Evolutionary conservation across 2,888 invertebrate species (phyloP).

Genomic region (Rambutsinella grinnellia): DNA sequence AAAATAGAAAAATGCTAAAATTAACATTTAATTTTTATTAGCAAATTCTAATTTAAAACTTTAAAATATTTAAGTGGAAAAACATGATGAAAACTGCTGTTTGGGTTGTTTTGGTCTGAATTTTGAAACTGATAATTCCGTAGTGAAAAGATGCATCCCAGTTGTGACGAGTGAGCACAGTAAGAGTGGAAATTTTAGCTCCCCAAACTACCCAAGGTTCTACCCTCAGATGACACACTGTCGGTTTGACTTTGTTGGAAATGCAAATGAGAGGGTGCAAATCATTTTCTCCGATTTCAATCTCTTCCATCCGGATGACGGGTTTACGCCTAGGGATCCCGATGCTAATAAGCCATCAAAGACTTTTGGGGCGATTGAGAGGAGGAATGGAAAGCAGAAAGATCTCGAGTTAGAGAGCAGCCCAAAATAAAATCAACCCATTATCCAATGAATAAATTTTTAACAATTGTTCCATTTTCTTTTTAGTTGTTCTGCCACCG

Average conservation of each 20-base stretch:
- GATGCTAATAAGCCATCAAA: constrained; percentile 15
- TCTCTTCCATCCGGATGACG: constrained; percentile 75
- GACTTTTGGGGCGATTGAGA: constrained; percentile 10
- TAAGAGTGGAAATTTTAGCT: constrained; percentile 86
- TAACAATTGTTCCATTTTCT: constrained; percentile 1
- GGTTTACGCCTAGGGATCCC: constrained; percentile 20
- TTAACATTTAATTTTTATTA: neutral
- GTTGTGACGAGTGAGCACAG: constrained; percentile 77
- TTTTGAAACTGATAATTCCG: too few species aligned
- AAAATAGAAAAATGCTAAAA: neutral
- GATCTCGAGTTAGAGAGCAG: constrained; percentile 34
- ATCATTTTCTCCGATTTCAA: constrained; percentile 88
- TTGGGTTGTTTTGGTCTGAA: too few species aligned
- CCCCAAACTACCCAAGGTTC: constrained; percentile 86
- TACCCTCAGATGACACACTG: constrained; percentile 87
- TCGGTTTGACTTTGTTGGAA: constrained; percentile 90
- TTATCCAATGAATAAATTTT: too few species aligned
- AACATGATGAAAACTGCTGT: too few species aligned
- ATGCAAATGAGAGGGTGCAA: constrained; percentile 87
- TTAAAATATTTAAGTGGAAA: too few species aligned
- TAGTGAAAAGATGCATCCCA: constrained; percentile 51
- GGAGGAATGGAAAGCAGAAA: constrained; percentile 18
- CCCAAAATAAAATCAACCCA: too few species aligned
- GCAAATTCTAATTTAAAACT: neutral
- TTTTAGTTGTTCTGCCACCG: constrained; percentile 81